Percentiles rank a stretch among this genome's conserved stretches.
Conservation (phyloP, 92 coral and sea anemone species). For the Virgularia gustaviana region DNA sequence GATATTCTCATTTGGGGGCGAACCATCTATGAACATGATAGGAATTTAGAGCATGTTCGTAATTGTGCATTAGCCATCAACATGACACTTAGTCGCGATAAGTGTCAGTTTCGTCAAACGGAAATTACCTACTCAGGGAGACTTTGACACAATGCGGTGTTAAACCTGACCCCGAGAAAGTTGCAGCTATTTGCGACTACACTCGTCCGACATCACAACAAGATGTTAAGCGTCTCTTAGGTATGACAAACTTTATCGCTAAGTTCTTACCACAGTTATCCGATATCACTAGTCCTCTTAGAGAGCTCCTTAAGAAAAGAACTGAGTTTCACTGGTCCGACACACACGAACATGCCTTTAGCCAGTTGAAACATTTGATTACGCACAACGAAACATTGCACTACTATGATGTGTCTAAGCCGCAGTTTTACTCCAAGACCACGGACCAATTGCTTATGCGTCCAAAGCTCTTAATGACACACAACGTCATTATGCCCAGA, state of each 20-base stretch:
- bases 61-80: slow-evolving; percentile 33
- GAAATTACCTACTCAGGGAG: slow-evolving; percentile 2
- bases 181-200: neutral
- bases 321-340: slow-evolving; percentile 53
- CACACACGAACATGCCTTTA: slow-evolving; percentile 47
- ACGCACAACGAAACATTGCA: slow-evolving; percentile 23
- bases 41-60: slow-evolving; percentile 20
- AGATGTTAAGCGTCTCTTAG: neutral
- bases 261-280: neutral
- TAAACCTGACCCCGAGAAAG: neutral
- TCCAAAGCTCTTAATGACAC: slow-evolving; percentile 7
- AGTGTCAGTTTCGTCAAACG: slow-evolving; percentile 37
- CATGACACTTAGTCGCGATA: slow-evolving; percentile 57
- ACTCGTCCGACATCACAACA: neutral
- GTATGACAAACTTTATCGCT: neutral
- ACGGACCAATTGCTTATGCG: neutral
- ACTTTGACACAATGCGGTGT: neutral
- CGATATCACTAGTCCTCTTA: slow-evolving; percentile 33
- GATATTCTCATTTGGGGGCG: slow-evolving; percentile 65
- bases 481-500: neutral
- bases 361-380: slow-evolving; percentile 38
- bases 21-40: slow-evolving; percentile 58
- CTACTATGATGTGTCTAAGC: too few species aligned
- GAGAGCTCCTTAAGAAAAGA: slow-evolving; percentile 48
- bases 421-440: neutral